These are phyloP conservation scores for Zelostemma sp. DNA, from an alignment of 1,140 invertebrate species.

Conservation along the genomic window DNA sequence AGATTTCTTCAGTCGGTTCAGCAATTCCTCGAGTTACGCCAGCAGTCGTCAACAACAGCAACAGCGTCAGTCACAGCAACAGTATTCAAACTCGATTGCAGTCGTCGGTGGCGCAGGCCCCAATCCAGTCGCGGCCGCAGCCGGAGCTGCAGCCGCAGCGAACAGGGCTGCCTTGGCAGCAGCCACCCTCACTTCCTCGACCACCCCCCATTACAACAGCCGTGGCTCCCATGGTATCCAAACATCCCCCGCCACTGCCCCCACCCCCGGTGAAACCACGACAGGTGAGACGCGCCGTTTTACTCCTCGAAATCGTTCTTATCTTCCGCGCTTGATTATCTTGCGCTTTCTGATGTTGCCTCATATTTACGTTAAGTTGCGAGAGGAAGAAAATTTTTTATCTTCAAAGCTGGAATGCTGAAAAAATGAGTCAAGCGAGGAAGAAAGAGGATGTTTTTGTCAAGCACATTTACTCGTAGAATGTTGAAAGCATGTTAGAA, in stretches of 20 bases:
- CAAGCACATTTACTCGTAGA: slow-evolving; percentile 18
- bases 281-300: slow-evolving; percentile 67
- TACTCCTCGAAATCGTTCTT: background rate
- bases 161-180: slow-evolving; percentile 70
- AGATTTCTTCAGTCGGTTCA: slow-evolving; percentile 71
- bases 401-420: too few relatives aligned
- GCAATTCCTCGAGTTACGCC: slow-evolving; percentile 69
- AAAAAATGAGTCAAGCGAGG: too few relatives aligned
- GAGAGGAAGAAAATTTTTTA: too few relatives aligned
- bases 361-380: too few relatives aligned
- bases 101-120: slow-evolving; percentile 47
- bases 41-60: slow-evolving; percentile 62
- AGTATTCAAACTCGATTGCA: slow-evolving; percentile 50
- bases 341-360: too few relatives aligned
- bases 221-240: slow-evolving; percentile 74
- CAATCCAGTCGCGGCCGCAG: slow-evolving; percentile 50
- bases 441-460: background rate
- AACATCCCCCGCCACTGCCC: slow-evolving; percentile 77
- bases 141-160: slow-evolving; percentile 59
- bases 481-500: slow-evolving; percentile 39
- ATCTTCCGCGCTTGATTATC: slow-evolving; percentile 2
- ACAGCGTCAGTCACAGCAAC: slow-evolving; percentile 47
- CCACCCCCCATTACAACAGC: slow-evolving; percentile 67
- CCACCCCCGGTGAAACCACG: slow-evolving; percentile 79
- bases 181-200: slow-evolving; percentile 69